Base-by-base conservation (phyloP, 2,113 vertebrate species). In the Turnix velox region DNA sequence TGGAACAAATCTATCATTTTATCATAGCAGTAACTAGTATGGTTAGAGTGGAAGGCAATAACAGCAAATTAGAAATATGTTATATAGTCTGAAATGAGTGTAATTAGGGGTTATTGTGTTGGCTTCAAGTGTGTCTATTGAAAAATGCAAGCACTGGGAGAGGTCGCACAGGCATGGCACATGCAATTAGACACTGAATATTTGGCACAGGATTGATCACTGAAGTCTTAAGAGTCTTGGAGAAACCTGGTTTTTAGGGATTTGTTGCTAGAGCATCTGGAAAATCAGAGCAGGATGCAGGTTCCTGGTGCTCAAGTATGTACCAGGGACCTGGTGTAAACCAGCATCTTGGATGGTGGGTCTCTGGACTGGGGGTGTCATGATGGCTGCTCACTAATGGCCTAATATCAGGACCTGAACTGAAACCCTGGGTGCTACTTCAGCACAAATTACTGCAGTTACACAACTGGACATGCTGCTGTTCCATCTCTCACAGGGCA, bases 61-160 rank as follows among this genome's bases (percentile, higher is more conserved):
- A 81, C 20, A 42, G 62, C 35, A 68, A 80, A 82, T 40, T 42
- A 75, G 23, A 90, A 76, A 49, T 42, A 66, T 7, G 28, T 35
- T 24, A 74, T 74, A 27, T 35, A 78, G 57, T 59, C n/a, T 87
- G 48, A 77, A 88, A 81, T 68, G 7, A 75, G 23, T 52, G 52
- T 43, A 55, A 74, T 90, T 85, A 78, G 19, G 71, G 22, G 27
- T 87, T 84, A 61, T 40, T 81, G 31, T 57, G 52, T 57, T 83
- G 61, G 57, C 42, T 90, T 75, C 35, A 65, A 75, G 19, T 49
- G 31, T 65, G 6, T 42, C 48, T 75, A 57, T 25, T 52, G 65
- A 74, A 86, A 88, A 87, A 72, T 45, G 8, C 67, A 84, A 88
- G 76, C 37, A 28, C 33, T 63, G 45, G 33, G 80, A 84, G 25